A percentile compares a stretch with the other conserved stretches of the same genome.
Evolutionary conservation across 2,113 vertebrate genomes (phyloP).

Genomic region (Xyliphius kryptos): DNA sequence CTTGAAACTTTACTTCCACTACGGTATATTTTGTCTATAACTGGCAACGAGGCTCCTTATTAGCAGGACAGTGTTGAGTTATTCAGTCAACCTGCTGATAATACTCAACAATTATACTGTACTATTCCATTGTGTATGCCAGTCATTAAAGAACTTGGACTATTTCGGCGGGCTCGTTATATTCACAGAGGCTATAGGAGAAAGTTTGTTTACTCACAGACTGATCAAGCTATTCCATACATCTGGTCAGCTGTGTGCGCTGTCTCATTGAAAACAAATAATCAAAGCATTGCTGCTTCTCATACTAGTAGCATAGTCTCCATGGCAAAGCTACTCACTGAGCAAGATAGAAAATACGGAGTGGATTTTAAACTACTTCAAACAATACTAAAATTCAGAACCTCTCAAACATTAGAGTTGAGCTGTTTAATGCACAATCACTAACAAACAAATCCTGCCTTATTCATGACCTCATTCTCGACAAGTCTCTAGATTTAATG

Average conservation of each 20-base stretch:
- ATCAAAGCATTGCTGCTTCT: constrained; percentile 1
- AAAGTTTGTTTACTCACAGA: constrained; percentile 15
- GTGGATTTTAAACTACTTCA: not conserved
- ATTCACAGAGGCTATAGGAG: constrained; percentile 10
- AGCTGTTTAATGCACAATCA: not conserved
- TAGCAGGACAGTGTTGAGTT: not conserved
- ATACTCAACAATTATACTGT: no score
- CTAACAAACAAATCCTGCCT: no score
- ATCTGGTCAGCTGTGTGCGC: constrained; percentile 7
- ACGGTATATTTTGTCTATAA: not conserved
- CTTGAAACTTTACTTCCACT: not conserved
- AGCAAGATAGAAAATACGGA: not conserved
- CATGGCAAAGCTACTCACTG: not conserved
- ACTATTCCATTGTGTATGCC: not conserved
- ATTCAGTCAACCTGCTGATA: not conserved
- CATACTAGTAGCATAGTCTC: not conserved
- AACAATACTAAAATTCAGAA: not conserved
- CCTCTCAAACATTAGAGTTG: not conserved
- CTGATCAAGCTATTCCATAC: constrained; percentile 3
- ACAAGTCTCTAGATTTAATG: not conserved
- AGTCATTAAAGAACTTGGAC: constrained; percentile 20
- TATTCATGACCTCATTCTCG: no score
- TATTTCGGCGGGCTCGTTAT: not conserved
- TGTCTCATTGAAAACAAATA: not conserved
- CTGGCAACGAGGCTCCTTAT: not conserved